A percentile compares a stretch with the other conserved stretches of the same genome.
These are phyloP conservation scores for Porphyrio hochstetteri DNA, from an alignment of 2,113 vertebrate genomes.

Conservation along the genomic window DNA sequence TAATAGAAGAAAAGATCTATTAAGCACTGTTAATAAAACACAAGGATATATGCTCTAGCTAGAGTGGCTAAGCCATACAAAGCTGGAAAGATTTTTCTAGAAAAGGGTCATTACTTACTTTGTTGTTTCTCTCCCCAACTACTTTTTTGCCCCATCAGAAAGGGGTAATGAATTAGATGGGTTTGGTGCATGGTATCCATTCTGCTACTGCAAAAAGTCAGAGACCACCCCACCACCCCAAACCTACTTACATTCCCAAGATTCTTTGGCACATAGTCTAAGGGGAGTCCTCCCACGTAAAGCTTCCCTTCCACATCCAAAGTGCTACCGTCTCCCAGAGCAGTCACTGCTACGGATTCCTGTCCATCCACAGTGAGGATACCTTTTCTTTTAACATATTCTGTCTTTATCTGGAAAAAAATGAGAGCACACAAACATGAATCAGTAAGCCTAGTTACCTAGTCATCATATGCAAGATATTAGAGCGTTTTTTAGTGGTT, in stretches of 20 bases:
- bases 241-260: slow-evolving; percentile 81
- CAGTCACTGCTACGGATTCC: slow-evolving; percentile 47
- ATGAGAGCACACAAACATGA: neutral
- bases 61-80: neutral
- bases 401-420: slow-evolving; percentile 76
- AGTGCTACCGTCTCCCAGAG: slow-evolving; percentile 81
- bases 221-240: accelerated
- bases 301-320: slow-evolving; percentile 87
- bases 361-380: slow-evolving; percentile 77
- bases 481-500: neutral
- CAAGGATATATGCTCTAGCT: neutral
- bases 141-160: neutral
- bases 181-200: neutral
- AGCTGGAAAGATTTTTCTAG: neutral
- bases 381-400: slow-evolving; percentile 81
- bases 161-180: neutral
- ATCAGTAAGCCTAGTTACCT: neutral
- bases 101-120: neutral
- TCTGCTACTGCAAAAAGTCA: neutral
- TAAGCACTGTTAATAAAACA: neutral
- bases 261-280: slow-evolving; percentile 75
- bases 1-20: neutral
- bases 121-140: neutral
- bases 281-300: slow-evolving; percentile 88
- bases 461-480: neutral